Evolutionary conservation across 2,113 vertebrate species (phyloP), one percentile per base, ranked within the genome.

Genomic region (Grantiella picta): DNA sequence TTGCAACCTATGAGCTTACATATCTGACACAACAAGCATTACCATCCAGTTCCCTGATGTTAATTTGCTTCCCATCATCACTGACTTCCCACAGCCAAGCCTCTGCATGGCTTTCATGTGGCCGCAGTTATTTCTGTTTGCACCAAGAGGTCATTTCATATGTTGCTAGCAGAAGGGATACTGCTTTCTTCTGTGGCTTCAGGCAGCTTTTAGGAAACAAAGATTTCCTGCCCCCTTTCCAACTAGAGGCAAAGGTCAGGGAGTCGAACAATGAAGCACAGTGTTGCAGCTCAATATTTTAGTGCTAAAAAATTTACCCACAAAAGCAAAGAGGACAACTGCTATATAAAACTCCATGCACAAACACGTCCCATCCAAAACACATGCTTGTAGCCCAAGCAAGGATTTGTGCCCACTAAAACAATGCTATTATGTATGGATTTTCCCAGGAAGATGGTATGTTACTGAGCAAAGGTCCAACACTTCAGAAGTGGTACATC

Each of bases 161-260:
- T 7, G 5, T 61, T 72, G 50, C 79, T 52, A 47, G 54, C 60
- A 87, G 69, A 90, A 86, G 90, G 87, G 63, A 94, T 91, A 40
- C 42, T 69, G 87, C 59, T 92, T 89, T 95, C 94, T 94, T 90
- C 87, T 90, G 52, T 77, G 82, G 96, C 90, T 96, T 92, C 64
- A 95, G 63, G 92, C 92, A 90, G 76, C 87, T 88, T 96, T 93
- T 96, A 92, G 92, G 90, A 95, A 96, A 94, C 75, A 86, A 90
- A 94, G 78, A 93, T 84, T 96, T 96, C 96, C 96, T 95, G 91
- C 89, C 87, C 77, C 45, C 45, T 85, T 95, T 96, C 92, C 94
- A 95, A 94, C 75, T 89, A 49, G 65, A 86, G 54, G 76, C 92
- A 97, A 96, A 97, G 93, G 93, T 95, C 94, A 93, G 52, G 0